Evolutionary conservation across 2,113 vertebrate genomes (phyloP), one percentile per base, ranked within the genome.

Genomic region (Callipepla squamata): DNA sequence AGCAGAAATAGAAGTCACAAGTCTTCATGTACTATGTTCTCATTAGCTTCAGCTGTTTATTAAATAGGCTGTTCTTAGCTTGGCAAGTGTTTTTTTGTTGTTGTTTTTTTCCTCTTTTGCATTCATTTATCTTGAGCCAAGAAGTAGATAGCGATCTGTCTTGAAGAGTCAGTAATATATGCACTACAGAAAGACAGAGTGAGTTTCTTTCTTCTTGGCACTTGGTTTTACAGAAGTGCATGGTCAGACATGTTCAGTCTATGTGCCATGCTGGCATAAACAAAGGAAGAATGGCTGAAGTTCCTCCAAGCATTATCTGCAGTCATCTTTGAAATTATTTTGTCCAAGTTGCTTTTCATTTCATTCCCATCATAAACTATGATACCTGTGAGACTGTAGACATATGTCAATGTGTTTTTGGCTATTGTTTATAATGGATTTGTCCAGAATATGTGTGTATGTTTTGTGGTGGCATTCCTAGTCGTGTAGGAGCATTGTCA

Each of bases 171-270:
- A 84, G 42, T 70, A 63, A 53, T 57, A 28, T 23, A 22, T 4
- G 50, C 15, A 32, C 32, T 34, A 58, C 12, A 81, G 75, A 40
- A 76, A 93, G 80, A 74, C 19, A 58, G 67, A 72, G 40, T 73
- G 86, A 90, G n/a, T 76, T 90, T 63, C 21, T 57, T 83, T 66
- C 58, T 77, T 76, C 74, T 85, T 91, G 70, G 80, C 66, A 82
- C 62, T 19, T 79, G 44, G 57, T 61, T 15, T 21, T 85, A 20
- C 48, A 42, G 38, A 38, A 1, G 8, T 87, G 67, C 94, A 36
- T 25, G 84, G 91, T 85, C 67, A 80, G 89, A 76, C 78, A 58
- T 10, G 81, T 62, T 93, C 84, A 26, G 45, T 23, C 70, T 89
- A 5, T 45, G 55, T 68, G 38, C 61, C 38, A 67, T 1, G 3